phyloP scores from a whole-genome alignment of 1,140 invertebrate species.

The Copidosoma floridanum region DNA sequence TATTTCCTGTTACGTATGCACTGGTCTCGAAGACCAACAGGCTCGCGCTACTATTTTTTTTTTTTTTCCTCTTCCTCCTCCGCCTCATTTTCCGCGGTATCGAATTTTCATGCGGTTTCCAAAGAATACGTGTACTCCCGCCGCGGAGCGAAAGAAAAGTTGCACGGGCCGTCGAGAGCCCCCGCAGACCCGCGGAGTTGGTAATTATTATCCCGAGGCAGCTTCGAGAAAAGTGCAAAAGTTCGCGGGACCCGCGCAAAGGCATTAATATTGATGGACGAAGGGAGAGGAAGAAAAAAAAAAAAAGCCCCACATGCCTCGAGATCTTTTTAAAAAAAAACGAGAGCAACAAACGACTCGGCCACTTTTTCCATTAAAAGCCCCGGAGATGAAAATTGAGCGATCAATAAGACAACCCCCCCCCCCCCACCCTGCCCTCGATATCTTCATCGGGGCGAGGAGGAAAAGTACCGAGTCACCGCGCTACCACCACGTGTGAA shows the following conservation, averaged over 20 bases:
- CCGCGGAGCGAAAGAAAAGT: conserved; percentile 9
- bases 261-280: too few relatives aligned
- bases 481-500: too few relatives aligned
- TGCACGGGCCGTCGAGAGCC: background rate
- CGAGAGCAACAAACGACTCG: too few relatives aligned
- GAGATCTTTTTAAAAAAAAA: background rate
- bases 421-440: background rate
- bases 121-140: background rate
- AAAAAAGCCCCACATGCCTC: too few relatives aligned
- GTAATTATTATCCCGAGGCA: too few relatives aligned
- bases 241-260: too few relatives aligned
- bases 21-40: background rate
- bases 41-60: background rate
- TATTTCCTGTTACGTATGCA: conserved; percentile 2
- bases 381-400: background rate
- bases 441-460: too few relatives aligned
- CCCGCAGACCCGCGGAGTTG: background rate
- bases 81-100: background rate
- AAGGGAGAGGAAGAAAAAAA: too few relatives aligned
- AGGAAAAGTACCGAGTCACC: background rate
- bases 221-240: too few relatives aligned
- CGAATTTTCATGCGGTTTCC: background rate
- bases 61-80: background rate
- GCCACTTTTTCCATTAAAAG: too few relatives aligned
- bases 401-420: background rate